Conservation (phyloP, 2,888 invertebrate genomes). For the Andrena bicolor region DNA sequence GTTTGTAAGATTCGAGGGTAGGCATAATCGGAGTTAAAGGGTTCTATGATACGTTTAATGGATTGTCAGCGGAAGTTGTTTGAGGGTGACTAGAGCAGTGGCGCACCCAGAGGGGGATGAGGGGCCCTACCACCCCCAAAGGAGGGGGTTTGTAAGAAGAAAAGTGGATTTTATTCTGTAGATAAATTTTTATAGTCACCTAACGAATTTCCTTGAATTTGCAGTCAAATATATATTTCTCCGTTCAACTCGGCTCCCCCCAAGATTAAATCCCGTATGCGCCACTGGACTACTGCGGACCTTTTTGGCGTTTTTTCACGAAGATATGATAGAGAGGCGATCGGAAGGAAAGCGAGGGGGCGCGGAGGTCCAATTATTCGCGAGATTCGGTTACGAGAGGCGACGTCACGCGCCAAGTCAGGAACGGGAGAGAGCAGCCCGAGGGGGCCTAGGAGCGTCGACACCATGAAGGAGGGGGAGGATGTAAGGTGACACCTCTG, state of each 20-base stretch:
- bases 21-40: neutral
- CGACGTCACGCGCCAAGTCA: conserved; percentile 65
- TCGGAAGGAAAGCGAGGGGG: conserved; percentile 40
- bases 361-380: conserved; percentile 76
- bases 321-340: neutral
- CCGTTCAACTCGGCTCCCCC: too few relatives aligned
- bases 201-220: too few relatives aligned
- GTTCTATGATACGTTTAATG: neutral
- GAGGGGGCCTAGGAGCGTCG: conserved; percentile 64
- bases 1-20: too few relatives aligned
- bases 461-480: conserved; percentile 70
- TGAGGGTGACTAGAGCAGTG: neutral
- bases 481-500: conserved; percentile 82
- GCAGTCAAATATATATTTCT: too few relatives aligned
- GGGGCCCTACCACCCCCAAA: too few relatives aligned
- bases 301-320: too few relatives aligned
- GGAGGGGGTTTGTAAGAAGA: too few relatives aligned
- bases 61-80: neutral
- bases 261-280: too few relatives aligned
- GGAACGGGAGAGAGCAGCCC: conserved; percentile 35
- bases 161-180: too few relatives aligned
- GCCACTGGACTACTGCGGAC: too few relatives aligned
- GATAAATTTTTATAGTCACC: too few relatives aligned
- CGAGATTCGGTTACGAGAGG: conserved; percentile 73
- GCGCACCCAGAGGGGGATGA: too few relatives aligned